phyloP scores from a whole-genome alignment of 2,113 vertebrate genomes.

The Elachura formosa region DNA sequence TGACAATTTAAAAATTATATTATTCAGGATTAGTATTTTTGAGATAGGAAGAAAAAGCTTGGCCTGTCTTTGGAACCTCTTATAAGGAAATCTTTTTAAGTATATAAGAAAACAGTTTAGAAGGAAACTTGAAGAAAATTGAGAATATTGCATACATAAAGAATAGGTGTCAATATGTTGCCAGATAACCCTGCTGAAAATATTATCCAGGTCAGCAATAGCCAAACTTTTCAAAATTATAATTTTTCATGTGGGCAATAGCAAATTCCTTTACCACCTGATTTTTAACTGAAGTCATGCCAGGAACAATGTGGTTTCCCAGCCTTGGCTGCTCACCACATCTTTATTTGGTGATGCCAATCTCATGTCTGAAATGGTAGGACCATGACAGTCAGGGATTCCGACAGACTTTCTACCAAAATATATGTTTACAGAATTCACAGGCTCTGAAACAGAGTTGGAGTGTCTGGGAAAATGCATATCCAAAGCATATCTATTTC shows the following conservation, averaged over 20 bases:
- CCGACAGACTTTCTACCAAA: not conserved
- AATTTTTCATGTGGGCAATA: not conserved
- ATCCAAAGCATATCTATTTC: not conserved
- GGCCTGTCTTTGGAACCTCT: not conserved
- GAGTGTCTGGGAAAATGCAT: not conserved
- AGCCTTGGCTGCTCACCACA: not conserved
- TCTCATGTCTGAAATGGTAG: not conserved
- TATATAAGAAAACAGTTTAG: not conserved
- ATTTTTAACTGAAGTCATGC: not conserved
- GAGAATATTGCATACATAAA: not conserved
- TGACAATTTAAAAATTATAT: not conserved
- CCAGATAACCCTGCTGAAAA: not conserved
- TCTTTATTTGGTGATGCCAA: not conserved
- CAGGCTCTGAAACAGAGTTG: not conserved
- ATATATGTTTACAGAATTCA: not conserved
- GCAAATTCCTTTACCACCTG: not conserved
- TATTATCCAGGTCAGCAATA: not conserved
- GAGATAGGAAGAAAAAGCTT: not conserved
- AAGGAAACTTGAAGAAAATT: not conserved
- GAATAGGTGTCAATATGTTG: not conserved
- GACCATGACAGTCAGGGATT: not conserved
- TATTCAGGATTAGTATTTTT: not conserved
- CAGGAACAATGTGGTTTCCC: not conserved
- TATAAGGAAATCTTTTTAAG: not conserved
- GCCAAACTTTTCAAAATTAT: not conserved